phyloP scores from a whole-genome alignment of 2,113 vertebrate species.

The Rhinichthys klamathensis region DNA sequence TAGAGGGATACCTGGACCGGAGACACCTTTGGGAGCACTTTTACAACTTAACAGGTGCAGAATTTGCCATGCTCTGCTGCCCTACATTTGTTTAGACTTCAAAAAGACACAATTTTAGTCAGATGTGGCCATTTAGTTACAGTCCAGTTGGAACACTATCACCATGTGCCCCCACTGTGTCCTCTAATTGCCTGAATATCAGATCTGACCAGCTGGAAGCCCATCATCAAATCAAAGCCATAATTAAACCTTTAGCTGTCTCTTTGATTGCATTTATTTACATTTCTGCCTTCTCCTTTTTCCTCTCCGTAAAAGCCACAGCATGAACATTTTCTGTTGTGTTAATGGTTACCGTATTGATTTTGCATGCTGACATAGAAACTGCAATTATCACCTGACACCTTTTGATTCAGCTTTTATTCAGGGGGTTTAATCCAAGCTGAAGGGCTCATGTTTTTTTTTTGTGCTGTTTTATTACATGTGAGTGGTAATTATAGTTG shows the following conservation, averaged over 20 bases:
- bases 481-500: conserved; percentile 75
- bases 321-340: conserved; percentile 53
- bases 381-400: conserved; percentile 66
- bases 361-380: conserved; percentile 67
- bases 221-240: conserved; percentile 55
- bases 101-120: background rate
- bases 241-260: conserved; percentile 58
- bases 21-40: conserved; percentile 85
- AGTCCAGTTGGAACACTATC: background rate
- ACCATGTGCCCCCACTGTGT: conserved; percentile 1
- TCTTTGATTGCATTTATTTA: conserved; percentile 54
- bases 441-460: conserved; percentile 64
- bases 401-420: conserved; percentile 61
- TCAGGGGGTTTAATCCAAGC: conserved; percentile 71
- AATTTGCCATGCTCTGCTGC: background rate
- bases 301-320: conserved; percentile 45
- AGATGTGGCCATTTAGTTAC: background rate
- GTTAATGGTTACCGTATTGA: conserved; percentile 59
- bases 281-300: conserved; percentile 46
- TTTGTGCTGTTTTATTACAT: conserved; percentile 69
- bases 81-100: background rate
- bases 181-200: conserved; percentile 25
- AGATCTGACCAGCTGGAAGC: conserved; percentile 49
- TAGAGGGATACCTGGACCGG: conserved; percentile 87
- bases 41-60: conserved; percentile 84